Evolutionary conservation across 2,888 invertebrate species (phyloP).

Genomic region (Sycophila texana): DNA sequence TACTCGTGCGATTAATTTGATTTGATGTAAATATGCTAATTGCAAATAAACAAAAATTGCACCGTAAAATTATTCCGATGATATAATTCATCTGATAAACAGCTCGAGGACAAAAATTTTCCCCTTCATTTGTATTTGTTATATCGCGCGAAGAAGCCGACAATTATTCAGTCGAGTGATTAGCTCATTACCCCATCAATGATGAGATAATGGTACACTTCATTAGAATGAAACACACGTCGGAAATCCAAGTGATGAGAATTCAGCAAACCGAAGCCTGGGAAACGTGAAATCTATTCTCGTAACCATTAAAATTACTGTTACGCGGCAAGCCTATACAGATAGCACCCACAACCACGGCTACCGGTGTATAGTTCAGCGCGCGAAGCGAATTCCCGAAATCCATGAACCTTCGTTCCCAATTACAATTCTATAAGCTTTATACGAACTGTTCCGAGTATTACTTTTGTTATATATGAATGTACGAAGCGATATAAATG

Average conservation of each 20-base stretch:
- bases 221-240: not conserved
- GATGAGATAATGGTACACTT: conserved; percentile 1
- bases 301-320: not conserved
- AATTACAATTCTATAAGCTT: no score
- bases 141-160: not conserved
- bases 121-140: not conserved
- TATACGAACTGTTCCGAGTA: no score
- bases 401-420: no score
- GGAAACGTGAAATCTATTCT: not conserved
- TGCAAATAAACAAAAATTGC: not conserved
- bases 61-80: no score
- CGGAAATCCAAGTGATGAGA: not conserved
- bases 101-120: not conserved
- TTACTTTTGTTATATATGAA: no score
- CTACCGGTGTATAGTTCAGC: not conserved
- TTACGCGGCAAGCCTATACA: not conserved
- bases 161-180: not conserved
- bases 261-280: not conserved
- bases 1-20: no score
- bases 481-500: no score
- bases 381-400: no score
- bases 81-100: no score
- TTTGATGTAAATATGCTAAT: no score
- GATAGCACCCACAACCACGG: not conserved
- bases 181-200: conserved; percentile 18